A percentile compares a stretch with the other conserved stretches of the same genome.
Evolutionary conservation across 2,888 invertebrate species (phyloP).

Genomic region (Emmelina monodactyla): DNA sequence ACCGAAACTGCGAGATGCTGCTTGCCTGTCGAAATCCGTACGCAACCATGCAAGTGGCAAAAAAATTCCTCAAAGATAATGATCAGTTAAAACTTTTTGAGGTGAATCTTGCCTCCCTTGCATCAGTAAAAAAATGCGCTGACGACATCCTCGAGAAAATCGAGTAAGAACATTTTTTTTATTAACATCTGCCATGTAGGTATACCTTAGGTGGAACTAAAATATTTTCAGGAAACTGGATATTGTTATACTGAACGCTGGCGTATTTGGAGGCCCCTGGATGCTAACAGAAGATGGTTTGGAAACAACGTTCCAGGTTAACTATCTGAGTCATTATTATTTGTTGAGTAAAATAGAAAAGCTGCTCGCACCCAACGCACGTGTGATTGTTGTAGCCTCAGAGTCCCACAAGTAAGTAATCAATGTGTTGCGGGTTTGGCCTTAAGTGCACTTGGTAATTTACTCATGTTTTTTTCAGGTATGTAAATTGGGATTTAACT

Average conservation of each 20-base stretch:
- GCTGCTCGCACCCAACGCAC: conserved; percentile 70
- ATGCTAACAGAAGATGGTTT: conserved; percentile 76
- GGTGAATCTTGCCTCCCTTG: conserved; percentile 41
- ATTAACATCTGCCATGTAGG: background rate
- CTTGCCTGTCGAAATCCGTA: conserved; percentile 82
- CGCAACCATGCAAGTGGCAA: conserved; percentile 58
- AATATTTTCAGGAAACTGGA: conserved; percentile 67
- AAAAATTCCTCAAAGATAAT: conserved; percentile 23
- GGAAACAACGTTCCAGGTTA: conserved; percentile 86
- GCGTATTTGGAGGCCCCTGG: conserved; percentile 78
- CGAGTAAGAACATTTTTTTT: conserved; percentile 23
- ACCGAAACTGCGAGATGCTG: conserved; percentile 84
- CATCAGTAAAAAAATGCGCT: conserved; percentile 39
- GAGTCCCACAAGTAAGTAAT: conserved; percentile 85
- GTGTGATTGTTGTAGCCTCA: conserved; percentile 86
- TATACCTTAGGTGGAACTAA: no score
- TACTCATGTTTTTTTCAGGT: no score
- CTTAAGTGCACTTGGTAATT: no score
- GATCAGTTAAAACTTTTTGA: conserved; percentile 31
- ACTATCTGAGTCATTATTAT: conserved; percentile 83
- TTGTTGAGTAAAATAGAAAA: conserved; percentile 76
- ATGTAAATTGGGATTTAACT: conserved; percentile 33
- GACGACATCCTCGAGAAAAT: conserved; percentile 27
- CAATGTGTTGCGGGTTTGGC: no score
- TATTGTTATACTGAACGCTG: conserved; percentile 82